Base-by-base conservation (phyloP, 2,888 invertebrate genomes). In the Coelopa pilipes region DNA sequence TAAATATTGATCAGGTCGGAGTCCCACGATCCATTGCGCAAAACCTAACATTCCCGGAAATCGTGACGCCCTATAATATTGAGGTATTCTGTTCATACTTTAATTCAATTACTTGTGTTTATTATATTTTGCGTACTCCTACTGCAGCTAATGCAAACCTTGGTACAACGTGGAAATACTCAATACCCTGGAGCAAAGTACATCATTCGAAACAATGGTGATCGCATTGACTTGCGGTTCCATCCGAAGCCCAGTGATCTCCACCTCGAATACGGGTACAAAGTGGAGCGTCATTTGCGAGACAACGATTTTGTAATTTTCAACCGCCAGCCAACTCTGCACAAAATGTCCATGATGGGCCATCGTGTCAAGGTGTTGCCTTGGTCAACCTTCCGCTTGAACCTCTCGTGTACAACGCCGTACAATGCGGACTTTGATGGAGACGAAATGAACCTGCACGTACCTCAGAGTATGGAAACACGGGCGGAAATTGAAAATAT, bases 341-440 rank as follows among this genome's bases (percentile, higher is more conserved):
- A 92, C 84, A 92, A 92, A 88, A 92, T 92, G 92, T 90, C 90
- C 82, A 92, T 92, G 92, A 92, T 92, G 92, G 91, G 92, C 76
- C 92, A 92, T 85, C 82, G 87, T 34, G 87, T 87, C 2, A 87
- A 87, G 78, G 90, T 92, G n/a, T 84, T 92, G 62, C 92, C 92
- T 0, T 92, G 92, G 92, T 92, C 92, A 3, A 92, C 92, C 15
- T 92, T 92, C 85, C 88, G 92, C 24, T 88, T 92, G 87, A 92
- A 92, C 83, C 87, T 92, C 57, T 90, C 90, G 83, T 91, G 91
- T 72, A 92, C 92, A 1, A 90, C 92, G 13, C 92, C 92, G 1
- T 92, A 92, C 87, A 92, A 92, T 82, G 92, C 92, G 76, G 92
- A 92, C 85, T 92, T 92, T 87, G 92, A 92, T 82, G 92, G 92